Percentiles rank a stretch among this genome's conserved stretches.
phyloP scores from a whole-genome alignment of 1,140 invertebrate species.

The Drosophila gunungcola region DNA sequence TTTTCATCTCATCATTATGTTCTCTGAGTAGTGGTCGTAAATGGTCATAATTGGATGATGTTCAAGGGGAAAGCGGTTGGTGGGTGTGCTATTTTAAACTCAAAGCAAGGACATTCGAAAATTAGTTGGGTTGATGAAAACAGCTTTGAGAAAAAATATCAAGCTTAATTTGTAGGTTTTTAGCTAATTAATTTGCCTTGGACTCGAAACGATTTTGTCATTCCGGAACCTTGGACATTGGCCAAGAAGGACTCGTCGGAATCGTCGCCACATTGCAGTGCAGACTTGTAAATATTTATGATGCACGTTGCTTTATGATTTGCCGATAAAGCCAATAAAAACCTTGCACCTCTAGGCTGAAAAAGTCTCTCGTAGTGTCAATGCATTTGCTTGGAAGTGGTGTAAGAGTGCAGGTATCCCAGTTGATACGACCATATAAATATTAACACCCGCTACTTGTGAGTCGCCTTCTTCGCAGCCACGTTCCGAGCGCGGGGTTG shows the following conservation, averaged over 20 bases:
- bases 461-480: conserved; percentile 54
- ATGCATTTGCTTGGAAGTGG: conserved; percentile 15
- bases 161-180: too few species aligned
- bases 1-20: conserved; percentile 49
- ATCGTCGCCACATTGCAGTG: conserved; percentile 49
- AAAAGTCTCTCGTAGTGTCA: conserved; percentile 11
- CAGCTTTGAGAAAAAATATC: neutral
- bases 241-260: conserved; percentile 33
- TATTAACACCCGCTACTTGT: conserved; percentile 65
- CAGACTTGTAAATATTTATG: conserved; percentile 66
- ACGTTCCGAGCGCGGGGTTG: conserved; percentile 46
- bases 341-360: conserved; percentile 3
- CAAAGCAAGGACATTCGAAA: conserved; percentile 16
- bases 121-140: conserved; percentile 15
- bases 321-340: conserved; percentile 42
- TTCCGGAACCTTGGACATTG: conserved; percentile 19
- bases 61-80: neutral
- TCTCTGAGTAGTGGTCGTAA: conserved; percentile 40
- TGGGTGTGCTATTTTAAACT: neutral
- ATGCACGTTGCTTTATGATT: conserved; percentile 47
- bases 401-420: conserved; percentile 25
- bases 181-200: conserved; percentile 1
- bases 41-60: conserved; percentile 21
- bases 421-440: conserved; percentile 43
- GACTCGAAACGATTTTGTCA: conserved; percentile 21